Evolutionary conservation across 1,140 invertebrate species (phyloP).

Genomic region (Ceratitis capitata): DNA sequence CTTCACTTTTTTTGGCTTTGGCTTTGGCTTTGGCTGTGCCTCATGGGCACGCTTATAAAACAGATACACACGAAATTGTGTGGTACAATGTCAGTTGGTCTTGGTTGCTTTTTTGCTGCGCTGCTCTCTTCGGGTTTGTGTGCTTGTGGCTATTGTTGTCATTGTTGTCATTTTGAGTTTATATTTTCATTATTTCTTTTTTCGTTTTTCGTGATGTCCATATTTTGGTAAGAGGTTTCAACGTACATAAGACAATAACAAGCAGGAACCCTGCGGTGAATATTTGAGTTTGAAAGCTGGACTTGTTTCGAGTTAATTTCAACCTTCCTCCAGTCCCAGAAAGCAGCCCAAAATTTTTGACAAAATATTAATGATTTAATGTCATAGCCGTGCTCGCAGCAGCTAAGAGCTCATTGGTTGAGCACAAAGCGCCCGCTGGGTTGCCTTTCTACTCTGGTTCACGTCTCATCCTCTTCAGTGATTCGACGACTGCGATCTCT

Average conservation of each 20-base stretch:
- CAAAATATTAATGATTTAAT: too few relatives aligned
- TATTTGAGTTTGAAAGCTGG: background rate
- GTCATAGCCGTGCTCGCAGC: too few relatives aligned
- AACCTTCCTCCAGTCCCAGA: too few relatives aligned
- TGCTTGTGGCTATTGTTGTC: background rate
- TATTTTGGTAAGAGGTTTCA: background rate
- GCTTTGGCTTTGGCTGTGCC: slow-evolving; percentile 4
- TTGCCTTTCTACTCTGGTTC: too few relatives aligned
- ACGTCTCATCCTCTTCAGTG: too few relatives aligned
- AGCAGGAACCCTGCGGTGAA: background rate
- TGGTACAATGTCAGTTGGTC: background rate
- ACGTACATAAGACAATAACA: background rate
- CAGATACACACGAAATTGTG: background rate
- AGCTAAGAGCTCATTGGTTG: too few relatives aligned
- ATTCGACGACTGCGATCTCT: too few relatives aligned
- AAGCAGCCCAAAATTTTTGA: too few relatives aligned
- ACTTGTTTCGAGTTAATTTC: too few relatives aligned
- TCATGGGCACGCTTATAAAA: slow-evolving; percentile 24
- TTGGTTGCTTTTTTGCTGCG: background rate
- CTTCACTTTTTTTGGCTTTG: background rate
- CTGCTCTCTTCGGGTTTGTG: background rate
- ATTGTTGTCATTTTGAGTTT: background rate
- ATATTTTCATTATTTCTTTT: background rate
- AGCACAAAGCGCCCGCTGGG: too few relatives aligned
- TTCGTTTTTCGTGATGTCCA: background rate